Percentiles rank a stretch among this genome's conserved stretches.
Evolutionary conservation across 2,797 vertebrate species (phyloP).

Genomic region (Microchirus variegatus): DNA sequence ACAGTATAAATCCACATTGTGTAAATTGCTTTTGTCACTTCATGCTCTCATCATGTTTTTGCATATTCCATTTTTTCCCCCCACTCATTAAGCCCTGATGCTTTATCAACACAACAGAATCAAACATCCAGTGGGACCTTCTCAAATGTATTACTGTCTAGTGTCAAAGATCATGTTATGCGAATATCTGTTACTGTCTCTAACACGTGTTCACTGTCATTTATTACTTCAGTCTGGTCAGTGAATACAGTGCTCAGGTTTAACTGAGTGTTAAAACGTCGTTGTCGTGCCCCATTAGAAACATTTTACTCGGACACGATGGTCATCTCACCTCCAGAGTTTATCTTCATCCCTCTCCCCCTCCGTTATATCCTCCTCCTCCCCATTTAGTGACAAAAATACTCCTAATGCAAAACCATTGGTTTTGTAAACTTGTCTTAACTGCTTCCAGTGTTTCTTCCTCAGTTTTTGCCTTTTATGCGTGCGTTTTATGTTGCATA

Average conservation of each 20-base stretch:
- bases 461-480: conserved; percentile 66
- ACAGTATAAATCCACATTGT: conserved; percentile 66
- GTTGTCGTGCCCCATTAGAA: conserved; percentile 30
- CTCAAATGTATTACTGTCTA: conserved; percentile 21
- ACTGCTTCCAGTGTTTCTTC: conserved; percentile 62
- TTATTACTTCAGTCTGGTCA: conserved; percentile 38
- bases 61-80: conserved; percentile 52
- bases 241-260: conserved; percentile 68
- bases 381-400: conserved; percentile 49
- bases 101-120: conserved; percentile 51
- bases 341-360: conserved; percentile 72
- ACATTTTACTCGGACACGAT: conserved; percentile 51
- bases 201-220: conserved; percentile 14
- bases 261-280: conserved; percentile 65
- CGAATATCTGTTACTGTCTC: conserved; percentile 29
- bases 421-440: conserved; percentile 69
- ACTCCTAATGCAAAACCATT: conserved; percentile 55
- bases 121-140: conserved; percentile 28
- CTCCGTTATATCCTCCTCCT: conserved; percentile 30
- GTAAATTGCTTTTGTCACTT: conserved; percentile 55
- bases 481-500: conserved; percentile 58
- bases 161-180: conserved; percentile 47
- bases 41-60: conserved; percentile 58
- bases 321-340: conserved; percentile 65
- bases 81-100: conserved; percentile 62